A percentile compares a stretch with the other conserved stretches of the same genome.
Evolutionary conservation across 2,888 invertebrate species (phyloP).

Genomic region (Microchrysa polita): DNA sequence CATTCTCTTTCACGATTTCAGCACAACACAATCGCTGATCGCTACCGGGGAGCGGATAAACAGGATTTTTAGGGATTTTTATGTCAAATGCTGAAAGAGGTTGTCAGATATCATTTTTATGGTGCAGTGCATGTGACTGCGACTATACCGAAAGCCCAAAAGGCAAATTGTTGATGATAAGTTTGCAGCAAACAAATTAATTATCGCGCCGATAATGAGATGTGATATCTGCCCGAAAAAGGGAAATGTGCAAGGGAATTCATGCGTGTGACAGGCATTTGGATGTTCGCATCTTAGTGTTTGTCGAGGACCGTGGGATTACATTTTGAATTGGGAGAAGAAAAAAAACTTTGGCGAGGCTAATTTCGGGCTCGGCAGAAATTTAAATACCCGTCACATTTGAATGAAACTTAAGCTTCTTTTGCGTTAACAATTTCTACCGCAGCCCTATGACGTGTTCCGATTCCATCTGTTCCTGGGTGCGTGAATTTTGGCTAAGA

Average conservation of each 20-base stretch:
- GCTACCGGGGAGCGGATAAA: background rate
- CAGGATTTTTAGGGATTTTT: background rate
- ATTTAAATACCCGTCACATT: too few relatives aligned
- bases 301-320: too few relatives aligned
- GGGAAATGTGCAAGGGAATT: conserved; percentile 40
- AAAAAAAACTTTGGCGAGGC: too few relatives aligned
- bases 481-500: too few relatives aligned
- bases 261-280: conserved; percentile 15
- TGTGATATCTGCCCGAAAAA: conserved; percentile 47
- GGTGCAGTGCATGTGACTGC: conserved; percentile 16
- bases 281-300: too few relatives aligned
- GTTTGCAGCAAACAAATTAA: conserved; percentile 51
- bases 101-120: background rate
- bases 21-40: background rate
- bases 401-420: too few relatives aligned
- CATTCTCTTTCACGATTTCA: background rate
- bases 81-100: conserved; percentile 2
- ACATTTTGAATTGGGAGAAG: too few relatives aligned
- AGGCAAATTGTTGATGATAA: conserved; percentile 48
- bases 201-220: conserved; percentile 47
- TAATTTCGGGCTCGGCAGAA: too few relatives aligned
- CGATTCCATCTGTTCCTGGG: too few relatives aligned
- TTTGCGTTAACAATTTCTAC: too few relatives aligned
- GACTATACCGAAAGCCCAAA: conserved; percentile 6
- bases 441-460: too few relatives aligned